Evolutionary conservation across 2,113 vertebrate genomes (phyloP).

Genomic region (rat (Rattus norvegicus)): DNA sequence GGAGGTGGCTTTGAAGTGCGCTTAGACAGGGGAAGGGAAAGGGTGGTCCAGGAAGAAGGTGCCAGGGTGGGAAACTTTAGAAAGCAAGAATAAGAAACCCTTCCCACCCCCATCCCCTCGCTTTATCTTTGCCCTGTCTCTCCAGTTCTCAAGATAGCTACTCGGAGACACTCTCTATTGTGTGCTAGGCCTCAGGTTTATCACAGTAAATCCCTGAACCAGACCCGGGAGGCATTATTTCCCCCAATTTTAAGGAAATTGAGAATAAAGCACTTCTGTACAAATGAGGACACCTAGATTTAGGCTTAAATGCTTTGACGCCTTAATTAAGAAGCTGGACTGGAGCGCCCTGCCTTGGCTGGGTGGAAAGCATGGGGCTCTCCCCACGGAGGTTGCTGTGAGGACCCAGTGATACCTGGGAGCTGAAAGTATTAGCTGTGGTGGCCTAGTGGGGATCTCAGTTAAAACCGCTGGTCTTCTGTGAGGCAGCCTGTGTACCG

Average conservation of each 20-base stretch:
- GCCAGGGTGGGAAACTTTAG: background rate
- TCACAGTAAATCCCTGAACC: constrained; percentile 53
- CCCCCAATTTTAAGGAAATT: constrained; percentile 43
- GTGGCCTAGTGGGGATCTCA: constrained; percentile 23
- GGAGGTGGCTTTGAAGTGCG: background rate
- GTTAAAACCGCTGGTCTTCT: constrained; percentile 23
- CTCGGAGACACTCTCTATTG: background rate
- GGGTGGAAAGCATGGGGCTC: background rate
- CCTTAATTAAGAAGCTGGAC: background rate
- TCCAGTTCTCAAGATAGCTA: background rate
- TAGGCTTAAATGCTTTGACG: constrained; percentile 20
- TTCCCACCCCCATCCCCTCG: background rate
- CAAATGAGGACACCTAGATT: constrained; percentile 11
- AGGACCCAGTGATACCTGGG: background rate
- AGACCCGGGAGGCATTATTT: constrained; percentile 42
- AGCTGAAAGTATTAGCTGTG: background rate
- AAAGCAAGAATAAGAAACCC: background rate
- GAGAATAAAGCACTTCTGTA: constrained; percentile 8
- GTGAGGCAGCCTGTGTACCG: background rate
- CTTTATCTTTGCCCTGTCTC: background rate
- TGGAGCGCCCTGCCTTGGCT: background rate
- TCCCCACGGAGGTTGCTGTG: background rate
- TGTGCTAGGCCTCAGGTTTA: background rate
- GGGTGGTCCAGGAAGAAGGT: background rate
- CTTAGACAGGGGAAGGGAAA: background rate